These are phyloP conservation scores for Oligia strigilis DNA, from an alignment of 2,888 invertebrate genomes.

Conservation along the genomic window DNA sequence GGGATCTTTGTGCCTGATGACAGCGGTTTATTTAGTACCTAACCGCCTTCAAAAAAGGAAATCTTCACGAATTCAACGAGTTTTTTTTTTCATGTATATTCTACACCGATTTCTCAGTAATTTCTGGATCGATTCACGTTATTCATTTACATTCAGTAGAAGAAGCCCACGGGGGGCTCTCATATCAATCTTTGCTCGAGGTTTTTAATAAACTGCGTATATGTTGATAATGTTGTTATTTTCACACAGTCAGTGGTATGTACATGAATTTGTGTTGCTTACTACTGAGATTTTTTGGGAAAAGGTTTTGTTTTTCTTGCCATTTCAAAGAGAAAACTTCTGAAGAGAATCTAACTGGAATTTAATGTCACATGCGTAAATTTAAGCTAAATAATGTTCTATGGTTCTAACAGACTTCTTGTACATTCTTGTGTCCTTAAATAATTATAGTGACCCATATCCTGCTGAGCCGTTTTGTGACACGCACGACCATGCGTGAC, in stretches of 20 bases:
- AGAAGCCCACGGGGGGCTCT: neutral
- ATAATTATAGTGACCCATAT: conserved; percentile 16
- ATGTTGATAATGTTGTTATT: neutral
- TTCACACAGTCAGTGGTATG: neutral
- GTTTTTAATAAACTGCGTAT: neutral
- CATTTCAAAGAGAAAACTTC: neutral
- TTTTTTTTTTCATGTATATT: neutral
- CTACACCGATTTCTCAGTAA: neutral
- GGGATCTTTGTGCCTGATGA: neutral
- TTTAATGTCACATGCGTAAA: neutral
- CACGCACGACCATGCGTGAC: conserved; percentile 9
- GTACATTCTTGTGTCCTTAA: conserved; percentile 11
- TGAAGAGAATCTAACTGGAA: neutral
- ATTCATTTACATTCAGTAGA: neutral
- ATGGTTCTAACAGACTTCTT: neutral
- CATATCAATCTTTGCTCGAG: neutral
- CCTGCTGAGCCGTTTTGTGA: neutral
- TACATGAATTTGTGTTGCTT: neutral
- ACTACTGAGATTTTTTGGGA: neutral
- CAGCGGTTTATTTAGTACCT: neutral
- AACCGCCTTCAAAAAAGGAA: neutral
- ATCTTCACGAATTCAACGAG: neutral
- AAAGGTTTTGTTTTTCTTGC: neutral
- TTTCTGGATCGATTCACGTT: neutral
- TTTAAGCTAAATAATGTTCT: neutral